Base-by-base conservation (phyloP, 2,797 vertebrate species). In the Alauda arvensis region DNA sequence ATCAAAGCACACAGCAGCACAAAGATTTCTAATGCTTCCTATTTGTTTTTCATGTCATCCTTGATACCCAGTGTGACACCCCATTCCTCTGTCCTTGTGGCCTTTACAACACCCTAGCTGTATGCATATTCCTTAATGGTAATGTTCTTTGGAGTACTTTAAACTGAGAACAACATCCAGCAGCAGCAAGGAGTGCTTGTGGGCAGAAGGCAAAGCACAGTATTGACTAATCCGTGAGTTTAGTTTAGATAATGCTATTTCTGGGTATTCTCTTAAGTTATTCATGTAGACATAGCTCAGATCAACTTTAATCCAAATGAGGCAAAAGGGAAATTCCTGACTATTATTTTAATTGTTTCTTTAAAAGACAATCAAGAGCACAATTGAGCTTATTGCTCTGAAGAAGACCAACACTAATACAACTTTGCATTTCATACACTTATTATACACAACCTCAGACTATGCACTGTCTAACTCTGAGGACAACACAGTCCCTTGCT, bases 341-440 rank as follows among this genome's bases (percentile, higher is more conserved):
- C 71, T 85, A 85, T 80, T 85, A 43, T 85, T 89, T 87, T 78
- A 88, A 63, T 88, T 70, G 51, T 77, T 92, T 40, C 25, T 67
- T 85, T 86, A 75, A 78, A 74, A 77, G 61, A 46, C 34, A 89
- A 48, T 57, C 26, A 84, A 57, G 66, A 67, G 12, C 10, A 70
- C 8, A 26, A 15, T 26, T 16, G 19, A 21, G 48, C 56, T 72
- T 78, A 66, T n/a, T 85, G 29, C n/a, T 76, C 45, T 77, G 59
- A 91, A 90, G 39, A 76, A 67, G 52, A 63, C 9, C 19, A 61
- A 16, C 31, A 59, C 19, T 70, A 84, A 81, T 18, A 63, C 6
- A 57, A 28, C 7, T 84, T 80, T 62, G 14, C 18, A n/a, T 77
- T 84, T 86, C 39, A 74, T 60, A 60, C 21, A n/a, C 12, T 79